These are phyloP conservation scores for Drosophila littoralis DNA, from an alignment of 1,140 invertebrate species.

Conservation along the genomic window DNA sequence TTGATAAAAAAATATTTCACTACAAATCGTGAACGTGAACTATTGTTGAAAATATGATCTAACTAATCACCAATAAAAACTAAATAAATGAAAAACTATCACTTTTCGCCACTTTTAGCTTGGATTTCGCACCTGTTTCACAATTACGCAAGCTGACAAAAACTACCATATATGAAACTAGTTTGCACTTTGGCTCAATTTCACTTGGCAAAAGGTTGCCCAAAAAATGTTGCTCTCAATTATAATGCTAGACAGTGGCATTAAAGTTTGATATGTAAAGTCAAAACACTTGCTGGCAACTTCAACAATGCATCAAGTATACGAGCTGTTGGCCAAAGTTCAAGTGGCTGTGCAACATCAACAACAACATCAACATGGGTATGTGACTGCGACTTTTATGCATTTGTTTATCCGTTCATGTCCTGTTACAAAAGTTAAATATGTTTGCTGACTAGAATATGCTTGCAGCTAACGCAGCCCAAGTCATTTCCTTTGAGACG, in stretches of 20 bases:
- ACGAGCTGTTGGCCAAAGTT: constrained; percentile 21
- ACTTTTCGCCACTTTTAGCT: not conserved
- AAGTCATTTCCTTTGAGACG: constrained; percentile 57
- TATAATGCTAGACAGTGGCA: constrained; percentile 37
- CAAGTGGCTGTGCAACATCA: constrained; percentile 7
- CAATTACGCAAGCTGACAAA: not conserved
- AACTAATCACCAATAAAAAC: too few species aligned
- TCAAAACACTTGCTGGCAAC: constrained; percentile 30
- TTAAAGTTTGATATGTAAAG: constrained; percentile 33
- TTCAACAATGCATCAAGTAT: constrained; percentile 44
- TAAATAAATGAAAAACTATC: too few species aligned
- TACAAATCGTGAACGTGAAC: too few species aligned
- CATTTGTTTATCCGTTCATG: constrained; percentile 40
- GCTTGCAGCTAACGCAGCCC: constrained; percentile 19
- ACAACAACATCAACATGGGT: constrained; percentile 8
- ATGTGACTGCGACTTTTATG: constrained; percentile 16
- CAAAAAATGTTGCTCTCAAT: constrained; percentile 40
- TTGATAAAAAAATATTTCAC: too few species aligned
- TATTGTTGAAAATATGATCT: too few species aligned
- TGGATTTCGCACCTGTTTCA: not conserved
- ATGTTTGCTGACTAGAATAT: constrained; percentile 38
- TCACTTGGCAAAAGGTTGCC: not conserved
- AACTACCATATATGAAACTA: not conserved
- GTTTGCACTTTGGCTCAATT: constrained; percentile 1
- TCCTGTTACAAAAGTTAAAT: constrained; percentile 55